Evolutionary conservation across 2,888 invertebrate species (phyloP).

Genomic region (Macaria notata): DNA sequence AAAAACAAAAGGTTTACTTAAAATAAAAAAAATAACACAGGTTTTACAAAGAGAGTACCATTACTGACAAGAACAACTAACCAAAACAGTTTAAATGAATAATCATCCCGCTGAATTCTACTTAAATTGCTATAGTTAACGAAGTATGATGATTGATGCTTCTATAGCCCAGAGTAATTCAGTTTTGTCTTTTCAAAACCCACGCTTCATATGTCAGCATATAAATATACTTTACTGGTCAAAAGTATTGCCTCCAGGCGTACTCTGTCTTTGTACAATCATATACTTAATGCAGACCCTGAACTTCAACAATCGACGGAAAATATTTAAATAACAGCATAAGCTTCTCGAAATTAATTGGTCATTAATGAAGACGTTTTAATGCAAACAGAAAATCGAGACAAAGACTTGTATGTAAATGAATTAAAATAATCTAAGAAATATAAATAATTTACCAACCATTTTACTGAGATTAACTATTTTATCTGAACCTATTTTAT

Average conservation of each 20-base stretch:
- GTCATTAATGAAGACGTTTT: conserved; percentile 11
- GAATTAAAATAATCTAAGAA: no score
- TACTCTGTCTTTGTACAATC: conserved; percentile 18
- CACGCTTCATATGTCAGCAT: conserved; percentile 1
- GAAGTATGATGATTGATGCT: conserved; percentile 24
- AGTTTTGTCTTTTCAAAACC: conserved; percentile 12
- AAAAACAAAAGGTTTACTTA: no score
- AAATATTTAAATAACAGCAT: conserved; percentile 14
- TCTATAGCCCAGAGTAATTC: conserved; percentile 21
- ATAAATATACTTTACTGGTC: conserved; percentile 2
- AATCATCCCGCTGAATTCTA: no score
- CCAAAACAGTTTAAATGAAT: no score
- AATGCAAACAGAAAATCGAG: neutral
- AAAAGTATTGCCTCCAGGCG: conserved; percentile 14
- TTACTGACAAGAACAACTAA: no score
- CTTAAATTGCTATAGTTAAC: conserved; percentile 5
- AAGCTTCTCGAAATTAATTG: conserved; percentile 11
- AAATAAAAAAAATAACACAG: no score
- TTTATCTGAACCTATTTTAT: no score
- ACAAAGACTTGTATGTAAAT: no score
- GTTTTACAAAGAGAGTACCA: no score
- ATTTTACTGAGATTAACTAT: no score
- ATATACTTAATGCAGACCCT: conserved; percentile 18
- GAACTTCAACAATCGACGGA: conserved; percentile 31
- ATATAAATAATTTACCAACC: no score